These are phyloP conservation scores for Tor tambroides DNA, from an alignment of 2,113 vertebrate species.

Conservation along the genomic window DNA sequence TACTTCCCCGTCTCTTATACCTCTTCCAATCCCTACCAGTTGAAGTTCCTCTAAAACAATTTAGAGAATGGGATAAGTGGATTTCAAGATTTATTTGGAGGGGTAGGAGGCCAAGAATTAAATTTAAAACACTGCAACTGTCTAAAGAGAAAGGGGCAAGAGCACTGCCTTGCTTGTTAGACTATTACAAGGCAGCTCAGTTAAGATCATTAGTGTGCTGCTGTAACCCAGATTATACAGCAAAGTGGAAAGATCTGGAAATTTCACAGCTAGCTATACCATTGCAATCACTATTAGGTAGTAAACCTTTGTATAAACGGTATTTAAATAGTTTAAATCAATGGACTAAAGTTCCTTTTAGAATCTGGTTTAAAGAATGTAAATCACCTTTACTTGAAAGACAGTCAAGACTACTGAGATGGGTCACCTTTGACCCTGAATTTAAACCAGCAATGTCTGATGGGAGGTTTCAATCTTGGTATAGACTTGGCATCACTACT, in stretches of 20 bases:
- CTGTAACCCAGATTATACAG: not conserved
- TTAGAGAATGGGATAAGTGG: too few relatives aligned
- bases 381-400: not conserved
- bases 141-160: not conserved
- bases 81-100: too few relatives aligned
- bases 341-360: conserved; percentile 1
- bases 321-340: not conserved
- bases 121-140: not conserved
- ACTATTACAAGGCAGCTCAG: not conserved
- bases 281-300: not conserved
- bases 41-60: too few relatives aligned
- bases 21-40: too few relatives aligned
- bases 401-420: not conserved
- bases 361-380: conserved; percentile 19
- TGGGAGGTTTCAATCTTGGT: not conserved
- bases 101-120: not conserved
- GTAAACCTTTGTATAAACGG: not conserved
- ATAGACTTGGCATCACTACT: not conserved
- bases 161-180: not conserved
- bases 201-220: not conserved
- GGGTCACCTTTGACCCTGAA: not conserved
- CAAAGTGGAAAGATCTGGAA: not conserved
- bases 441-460: not conserved
- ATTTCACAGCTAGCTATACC: not conserved
- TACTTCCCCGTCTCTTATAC: too few relatives aligned